Base-by-base conservation (phyloP, 2,797 vertebrate species). In the Geotria australis region DNA sequence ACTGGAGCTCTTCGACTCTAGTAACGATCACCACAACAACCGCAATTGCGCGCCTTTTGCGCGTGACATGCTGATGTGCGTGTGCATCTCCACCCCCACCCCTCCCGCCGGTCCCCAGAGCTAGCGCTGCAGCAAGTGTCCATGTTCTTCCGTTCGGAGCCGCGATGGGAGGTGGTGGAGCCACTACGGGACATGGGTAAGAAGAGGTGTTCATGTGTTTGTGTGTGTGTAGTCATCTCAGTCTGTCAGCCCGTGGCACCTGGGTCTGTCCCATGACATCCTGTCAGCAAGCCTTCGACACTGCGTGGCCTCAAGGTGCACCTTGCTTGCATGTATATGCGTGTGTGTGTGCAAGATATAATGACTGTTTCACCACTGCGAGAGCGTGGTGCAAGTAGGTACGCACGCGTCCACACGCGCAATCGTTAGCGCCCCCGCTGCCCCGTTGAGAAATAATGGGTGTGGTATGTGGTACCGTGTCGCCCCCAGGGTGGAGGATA, bases 141-240 rank as follows among this genome's bases (percentile, higher is more conserved):
- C 64, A 98, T 98, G 89, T 98, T 83, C 75, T 98, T 98, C 72
- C 77, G 89, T 63, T 98, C 86, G 1, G 85, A 98, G 58, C 83
- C 78, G 2, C 85, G 83, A 70, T 98, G 84, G 84, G 89, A 95
- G 62, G 80, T 98, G 14, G 72, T 83, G 60, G 89, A 98, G 65
- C 89, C 89, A 1, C 70, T 96, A 61, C 85, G 75, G 70, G 86
- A 98, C 67, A 80, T 91, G 14, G 88, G 89, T 98, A 64, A 74
- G 78, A 60, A 61, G 24, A 24, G 24, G 24, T 38, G 24, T 38
- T 24, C 24, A 38, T 38, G 24, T 38, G 24, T 38, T 24, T 6
- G 24, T 24, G 24, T 38, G 24, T 15, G 10, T 9, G 12, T 8
- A 15, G 1, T n/a, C n/a, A 10, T 48, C 47, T 12, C 47, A 38